Evolutionary conservation across 2,113 vertebrate species (phyloP), one percentile per base, ranked within the genome.

Genomic region (Grammomys surdaster): DNA sequence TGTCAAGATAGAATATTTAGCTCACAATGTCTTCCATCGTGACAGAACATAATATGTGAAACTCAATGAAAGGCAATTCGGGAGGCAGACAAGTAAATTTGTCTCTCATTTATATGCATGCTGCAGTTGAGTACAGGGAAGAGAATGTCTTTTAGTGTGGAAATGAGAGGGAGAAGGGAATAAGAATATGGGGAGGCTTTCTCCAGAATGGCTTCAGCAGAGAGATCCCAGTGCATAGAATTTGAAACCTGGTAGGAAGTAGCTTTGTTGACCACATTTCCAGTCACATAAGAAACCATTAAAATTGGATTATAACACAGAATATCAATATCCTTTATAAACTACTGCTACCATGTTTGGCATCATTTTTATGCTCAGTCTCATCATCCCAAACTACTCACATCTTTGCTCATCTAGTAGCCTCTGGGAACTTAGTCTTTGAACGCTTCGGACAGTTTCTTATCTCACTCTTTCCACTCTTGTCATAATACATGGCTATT

Each of bases 31-130:
- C 92, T 97, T 70, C 86, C 63, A 75, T 20, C 14, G 46, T 65
- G 91, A 89, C 60, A 87, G 60, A 88, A 95, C 56, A 82, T 78
- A 95, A 90, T 90, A 95, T 48, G 81, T 73, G 63, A 95, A 97
- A 93, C 46, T 92, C 70, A 90, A 72, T 60, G 85, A 89, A 77
- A 96, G 90, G 73, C 85, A 92, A 85, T 93, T 95, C 94, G 69
- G 51, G 90, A 97, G 93, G 81, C 40, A 96, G 92, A 89, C 86
- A 91, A 97, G 89, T 88, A 91, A 88, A 95, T 94, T 9, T 93
- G 60, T 88, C 40, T 96, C 91, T 95, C 85, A 80, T 95, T 88
- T 92, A 80, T 86, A 92, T 80, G 89, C 88, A 51, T n/a, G 58
- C 36, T 89, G 43, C 43, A 28, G 48, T 43, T 31, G 60, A 95